Percentiles rank a stretch among this genome's conserved stretches.
Evolutionary conservation across 2,888 invertebrate species (phyloP).

Genomic region (Eristalinus sepulchralis): DNA sequence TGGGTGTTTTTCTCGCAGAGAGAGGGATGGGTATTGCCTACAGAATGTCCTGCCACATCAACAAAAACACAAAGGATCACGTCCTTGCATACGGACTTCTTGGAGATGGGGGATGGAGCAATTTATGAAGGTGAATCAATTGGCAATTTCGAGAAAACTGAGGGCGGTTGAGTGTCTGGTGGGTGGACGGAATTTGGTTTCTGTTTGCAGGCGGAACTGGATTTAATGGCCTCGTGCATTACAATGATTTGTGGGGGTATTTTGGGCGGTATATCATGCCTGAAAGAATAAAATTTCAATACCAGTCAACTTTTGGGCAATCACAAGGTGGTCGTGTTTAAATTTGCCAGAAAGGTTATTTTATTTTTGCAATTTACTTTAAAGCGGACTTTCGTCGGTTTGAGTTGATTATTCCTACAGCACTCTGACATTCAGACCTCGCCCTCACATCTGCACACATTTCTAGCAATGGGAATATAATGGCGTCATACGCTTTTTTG

Average conservation of each 20-base stretch:
- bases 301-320: background rate
- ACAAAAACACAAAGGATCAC: constrained; percentile 44
- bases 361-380: background rate
- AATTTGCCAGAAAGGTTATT: background rate
- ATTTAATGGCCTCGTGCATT: constrained; percentile 36
- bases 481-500: too few species aligned
- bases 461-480: too few species aligned
- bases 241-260: constrained; percentile 36
- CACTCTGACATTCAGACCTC: too few species aligned
- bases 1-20: background rate
- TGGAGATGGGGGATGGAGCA: constrained; percentile 20
- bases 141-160: constrained; percentile 57
- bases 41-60: constrained; percentile 44
- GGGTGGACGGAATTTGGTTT: background rate
- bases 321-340: background rate
- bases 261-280: background rate
- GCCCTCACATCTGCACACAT: too few species aligned
- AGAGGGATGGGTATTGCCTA: background rate
- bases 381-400: background rate
- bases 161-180: constrained; percentile 46
- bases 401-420: too few species aligned
- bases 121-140: constrained; percentile 70
- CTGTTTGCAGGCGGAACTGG: constrained; percentile 31
- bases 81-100: background rate
- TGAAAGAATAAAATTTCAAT: constrained; percentile 19